Conservation (phyloP, 2,888 invertebrate species). For the Nymphalis c-album region DNA sequence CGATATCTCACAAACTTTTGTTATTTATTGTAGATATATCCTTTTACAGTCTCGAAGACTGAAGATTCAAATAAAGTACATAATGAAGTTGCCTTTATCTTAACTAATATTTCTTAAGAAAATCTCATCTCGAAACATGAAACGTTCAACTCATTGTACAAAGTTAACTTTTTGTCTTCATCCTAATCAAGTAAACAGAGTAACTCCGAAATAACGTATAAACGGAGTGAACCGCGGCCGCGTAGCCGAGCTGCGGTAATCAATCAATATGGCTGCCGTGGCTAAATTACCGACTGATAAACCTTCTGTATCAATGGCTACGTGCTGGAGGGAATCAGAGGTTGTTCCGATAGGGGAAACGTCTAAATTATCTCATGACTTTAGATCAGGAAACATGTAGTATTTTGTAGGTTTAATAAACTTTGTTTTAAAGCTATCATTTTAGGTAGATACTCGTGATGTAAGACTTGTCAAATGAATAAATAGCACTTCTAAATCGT, state of each 20-base stretch:
- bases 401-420: too few relatives aligned
- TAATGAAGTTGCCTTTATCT: too few relatives aligned
- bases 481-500: too few relatives aligned
- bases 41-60: too few relatives aligned
- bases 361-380: background rate
- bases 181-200: constrained; percentile 4
- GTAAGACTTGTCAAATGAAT: too few relatives aligned
- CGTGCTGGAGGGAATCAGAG: background rate
- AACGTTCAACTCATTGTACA: background rate
- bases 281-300: constrained; percentile 20
- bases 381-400: too few relatives aligned
- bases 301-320: constrained; percentile 8
- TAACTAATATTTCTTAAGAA: too few relatives aligned
- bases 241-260: constrained; percentile 7
- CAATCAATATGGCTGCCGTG: constrained; percentile 17
- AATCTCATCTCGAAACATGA: background rate
- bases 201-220: constrained; percentile 3
- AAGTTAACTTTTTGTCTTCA: constrained; percentile 4
- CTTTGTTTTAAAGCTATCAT: too few relatives aligned
- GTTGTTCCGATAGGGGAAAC: background rate
- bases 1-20: too few relatives aligned
- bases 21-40: too few relatives aligned
- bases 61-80: too few relatives aligned
- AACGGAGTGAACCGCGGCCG: constrained; percentile 7
- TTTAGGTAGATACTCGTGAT: too few relatives aligned